Evolutionary conservation across 2,113 vertebrate genomes (phyloP).

Genomic region (Climacteris rufus): DNA sequence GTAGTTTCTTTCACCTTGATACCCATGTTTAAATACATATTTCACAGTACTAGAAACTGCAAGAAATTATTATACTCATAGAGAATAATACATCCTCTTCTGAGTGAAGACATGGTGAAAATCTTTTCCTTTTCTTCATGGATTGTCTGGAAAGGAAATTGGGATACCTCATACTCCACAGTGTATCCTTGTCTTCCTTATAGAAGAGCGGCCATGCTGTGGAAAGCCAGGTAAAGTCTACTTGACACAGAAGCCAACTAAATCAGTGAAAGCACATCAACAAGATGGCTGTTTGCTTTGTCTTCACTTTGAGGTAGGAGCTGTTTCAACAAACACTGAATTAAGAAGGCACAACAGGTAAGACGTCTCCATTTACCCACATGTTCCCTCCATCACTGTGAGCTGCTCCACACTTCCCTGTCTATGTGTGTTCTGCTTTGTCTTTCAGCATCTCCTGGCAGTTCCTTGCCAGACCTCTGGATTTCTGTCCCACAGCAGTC

Average conservation of each 20-base stretch:
- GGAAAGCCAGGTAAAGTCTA: background rate
- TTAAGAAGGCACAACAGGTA: background rate
- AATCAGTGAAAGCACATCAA: background rate
- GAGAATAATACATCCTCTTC: background rate
- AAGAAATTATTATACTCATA: background rate
- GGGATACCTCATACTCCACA: accelerated
- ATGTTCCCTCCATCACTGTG: background rate
- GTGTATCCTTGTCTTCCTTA: background rate
- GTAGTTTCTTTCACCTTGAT: background rate
- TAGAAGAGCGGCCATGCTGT: background rate
- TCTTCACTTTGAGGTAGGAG: background rate
- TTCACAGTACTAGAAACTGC: background rate
- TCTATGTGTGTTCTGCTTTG: accelerated
- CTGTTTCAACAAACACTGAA: background rate
- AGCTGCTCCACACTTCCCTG: background rate
- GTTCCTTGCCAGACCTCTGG: background rate
- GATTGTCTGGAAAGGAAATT: background rate
- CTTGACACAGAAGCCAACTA: background rate
- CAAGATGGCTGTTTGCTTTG: background rate
- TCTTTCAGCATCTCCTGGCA: background rate
- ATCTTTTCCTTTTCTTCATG: background rate
- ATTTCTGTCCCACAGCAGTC: background rate
- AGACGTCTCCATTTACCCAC: background rate
- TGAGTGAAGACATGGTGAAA: background rate
- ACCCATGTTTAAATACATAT: background rate